These are phyloP conservation scores for Aphaenogaster floridana DNA, from an alignment of 1,140 invertebrate genomes.

Conservation along the genomic window DNA sequence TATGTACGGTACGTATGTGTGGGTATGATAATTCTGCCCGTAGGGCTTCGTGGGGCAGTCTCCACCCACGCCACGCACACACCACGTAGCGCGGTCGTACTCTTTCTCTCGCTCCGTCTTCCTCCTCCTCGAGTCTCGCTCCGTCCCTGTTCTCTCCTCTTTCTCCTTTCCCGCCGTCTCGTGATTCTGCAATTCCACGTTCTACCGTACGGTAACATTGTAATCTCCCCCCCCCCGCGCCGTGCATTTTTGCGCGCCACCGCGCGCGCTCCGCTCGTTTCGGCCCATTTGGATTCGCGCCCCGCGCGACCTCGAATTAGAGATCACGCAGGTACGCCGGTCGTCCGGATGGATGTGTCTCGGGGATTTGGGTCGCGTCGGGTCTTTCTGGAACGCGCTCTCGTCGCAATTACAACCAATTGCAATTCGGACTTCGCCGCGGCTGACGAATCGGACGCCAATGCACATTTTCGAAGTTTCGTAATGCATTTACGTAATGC, in stretches of 20 bases:
- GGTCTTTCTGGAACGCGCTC: slow-evolving; percentile 21
- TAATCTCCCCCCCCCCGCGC: slow-evolving; percentile 70
- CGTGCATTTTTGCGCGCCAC: slow-evolving; percentile 70
- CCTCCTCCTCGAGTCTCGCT: background rate
- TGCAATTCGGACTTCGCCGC: background rate
- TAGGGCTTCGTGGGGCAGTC: slow-evolving; percentile 84
- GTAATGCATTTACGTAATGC: slow-evolving; percentile 1
- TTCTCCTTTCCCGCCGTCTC: slow-evolving; percentile 52
- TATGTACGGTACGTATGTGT: slow-evolving; percentile 48
- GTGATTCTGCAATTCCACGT: slow-evolving; percentile 74
- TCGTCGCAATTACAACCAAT: slow-evolving; percentile 39
- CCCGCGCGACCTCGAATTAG: slow-evolving; percentile 70
- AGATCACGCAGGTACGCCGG: slow-evolving; percentile 68
- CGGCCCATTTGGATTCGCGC: slow-evolving; percentile 75
- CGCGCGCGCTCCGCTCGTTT: slow-evolving; percentile 69
- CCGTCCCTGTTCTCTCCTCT: slow-evolving; percentile 45
- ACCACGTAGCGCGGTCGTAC: slow-evolving; percentile 64
- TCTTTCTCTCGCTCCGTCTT: slow-evolving; percentile 55
- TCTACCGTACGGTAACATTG: slow-evolving; percentile 77
- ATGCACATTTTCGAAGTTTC: background rate
- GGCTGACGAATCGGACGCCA: background rate
- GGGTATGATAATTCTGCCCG: slow-evolving; percentile 87
- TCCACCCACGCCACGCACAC: slow-evolving; percentile 85
- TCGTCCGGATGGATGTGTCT: slow-evolving; percentile 54
- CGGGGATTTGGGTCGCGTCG: slow-evolving; percentile 17